Evolutionary conservation across 2,113 vertebrate genomes (phyloP).

Genomic region (Hydrochoerus hydrochaeris): DNA sequence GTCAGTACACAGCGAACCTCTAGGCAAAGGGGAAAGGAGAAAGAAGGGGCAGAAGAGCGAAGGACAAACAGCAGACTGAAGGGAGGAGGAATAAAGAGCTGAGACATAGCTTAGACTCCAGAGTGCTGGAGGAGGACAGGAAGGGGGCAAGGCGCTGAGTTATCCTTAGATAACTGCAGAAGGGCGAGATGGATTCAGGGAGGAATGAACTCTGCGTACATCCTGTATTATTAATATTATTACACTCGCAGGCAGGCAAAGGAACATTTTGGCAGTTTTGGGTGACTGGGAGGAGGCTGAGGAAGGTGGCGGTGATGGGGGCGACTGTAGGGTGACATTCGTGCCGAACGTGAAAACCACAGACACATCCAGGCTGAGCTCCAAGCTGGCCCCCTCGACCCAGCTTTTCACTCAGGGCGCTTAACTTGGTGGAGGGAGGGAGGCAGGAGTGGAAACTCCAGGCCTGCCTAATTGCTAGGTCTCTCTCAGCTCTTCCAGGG

Average conservation of each 20-base stretch:
- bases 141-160: neutral
- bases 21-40: neutral
- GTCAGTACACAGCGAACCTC: neutral
- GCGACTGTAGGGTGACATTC: neutral
- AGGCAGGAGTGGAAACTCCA: slow-evolving; percentile 71
- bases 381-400: neutral
- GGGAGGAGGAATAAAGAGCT: neutral
- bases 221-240: neutral
- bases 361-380: neutral
- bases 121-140: neutral
- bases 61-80: neutral
- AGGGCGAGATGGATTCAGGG: neutral
- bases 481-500: slow-evolving; percentile 83
- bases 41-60: neutral
- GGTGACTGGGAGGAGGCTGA: neutral
- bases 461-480: slow-evolving; percentile 82
- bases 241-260: neutral
- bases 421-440: slow-evolving; percentile 65
- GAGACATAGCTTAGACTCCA: neutral
- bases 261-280: neutral
- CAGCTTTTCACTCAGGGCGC: neutral
- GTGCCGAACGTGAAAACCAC: neutral
- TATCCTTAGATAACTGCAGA: neutral
- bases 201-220: neutral
- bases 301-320: neutral